Evolutionary conservation across 2,113 vertebrate species (phyloP).

Genomic region (Leptosomus discolor): DNA sequence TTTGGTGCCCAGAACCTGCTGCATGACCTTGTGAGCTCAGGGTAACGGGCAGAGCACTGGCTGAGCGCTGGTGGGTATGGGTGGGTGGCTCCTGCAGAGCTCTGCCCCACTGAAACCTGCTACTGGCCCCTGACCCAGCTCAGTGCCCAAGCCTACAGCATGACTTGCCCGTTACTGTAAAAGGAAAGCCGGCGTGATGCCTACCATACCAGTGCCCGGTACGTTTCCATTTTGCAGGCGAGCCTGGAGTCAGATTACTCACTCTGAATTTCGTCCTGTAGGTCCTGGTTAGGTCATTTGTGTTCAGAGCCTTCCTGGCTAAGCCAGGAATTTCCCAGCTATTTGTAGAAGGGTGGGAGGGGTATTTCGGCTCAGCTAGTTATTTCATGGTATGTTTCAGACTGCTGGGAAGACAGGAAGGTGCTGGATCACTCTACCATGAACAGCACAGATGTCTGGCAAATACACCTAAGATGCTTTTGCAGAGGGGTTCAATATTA

Average conservation of each 20-base stretch:
- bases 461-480: rapidly evolving
- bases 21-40: rapidly evolving
- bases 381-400: not conserved
- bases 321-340: not conserved
- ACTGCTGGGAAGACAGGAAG: not conserved
- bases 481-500: not conserved
- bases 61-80: rapidly evolving
- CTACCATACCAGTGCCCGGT: rapidly evolving
- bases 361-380: not conserved
- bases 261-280: not conserved
- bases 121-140: not conserved
- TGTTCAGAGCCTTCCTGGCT: not conserved
- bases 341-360: not conserved
- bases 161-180: rapidly evolving
- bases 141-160: rapidly evolving
- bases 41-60: rapidly evolving
- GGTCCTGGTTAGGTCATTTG: rapidly evolving
- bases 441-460: not conserved
- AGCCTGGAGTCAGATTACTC: not conserved
- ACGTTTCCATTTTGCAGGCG: not conserved
- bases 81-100: not conserved
- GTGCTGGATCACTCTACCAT: not conserved
- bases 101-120: no score
- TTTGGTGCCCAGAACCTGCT: not conserved
- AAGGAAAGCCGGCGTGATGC: not conserved